Evolutionary conservation across 1,140 invertebrate species (phyloP), one percentile per base, ranked within the genome.

Genomic region (Brachionus rotundiformis): DNA sequence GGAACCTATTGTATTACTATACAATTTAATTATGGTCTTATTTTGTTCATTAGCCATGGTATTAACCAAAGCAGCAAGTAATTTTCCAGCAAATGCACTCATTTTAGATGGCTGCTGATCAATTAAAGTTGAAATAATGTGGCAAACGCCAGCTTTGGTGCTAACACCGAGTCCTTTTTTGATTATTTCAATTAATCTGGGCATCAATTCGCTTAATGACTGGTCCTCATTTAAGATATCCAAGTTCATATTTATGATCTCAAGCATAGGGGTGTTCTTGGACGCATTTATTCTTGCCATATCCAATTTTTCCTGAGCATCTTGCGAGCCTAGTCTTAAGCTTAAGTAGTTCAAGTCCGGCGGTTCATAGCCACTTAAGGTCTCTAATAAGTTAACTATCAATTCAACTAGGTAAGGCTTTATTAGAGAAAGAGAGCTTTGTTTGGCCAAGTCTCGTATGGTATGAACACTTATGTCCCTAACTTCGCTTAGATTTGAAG

Each of bases 331-430:
- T 39, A 93, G 89, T 81, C 91, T 90, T 0, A 92, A 92, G 85
- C 93, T 93, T 25, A 95, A 87, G 86, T 94, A 93, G 39, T 92
- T 93, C 2, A 95, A 87, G 82, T 92, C 91, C 33, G 91, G 90
- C 44, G 92, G 92, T 86, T 97, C 94, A 29, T 94, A 85, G 84
- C 95, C 93, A 59, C 93, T 93, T 3, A 94, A 92, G 1, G 94
- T 93, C 84, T 92, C 92, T 33, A 96, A 88, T 59, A 96, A 88
- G 13, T 93, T 93, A 1, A 93, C 93, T 84, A 96, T 93, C 23
- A 98, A 87, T 54, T 91, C 90, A 0, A 92, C 89, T 59, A 96
- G 89, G 87, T 94, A 93, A 6, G 93, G 92, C 16, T 59, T 54
- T 10, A 79, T 79, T 1, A 79, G 4, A 2, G 10, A 11, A 1